phyloP scores from a whole-genome alignment of 1,140 invertebrate genomes.

The Aleiodes sp. region DNA sequence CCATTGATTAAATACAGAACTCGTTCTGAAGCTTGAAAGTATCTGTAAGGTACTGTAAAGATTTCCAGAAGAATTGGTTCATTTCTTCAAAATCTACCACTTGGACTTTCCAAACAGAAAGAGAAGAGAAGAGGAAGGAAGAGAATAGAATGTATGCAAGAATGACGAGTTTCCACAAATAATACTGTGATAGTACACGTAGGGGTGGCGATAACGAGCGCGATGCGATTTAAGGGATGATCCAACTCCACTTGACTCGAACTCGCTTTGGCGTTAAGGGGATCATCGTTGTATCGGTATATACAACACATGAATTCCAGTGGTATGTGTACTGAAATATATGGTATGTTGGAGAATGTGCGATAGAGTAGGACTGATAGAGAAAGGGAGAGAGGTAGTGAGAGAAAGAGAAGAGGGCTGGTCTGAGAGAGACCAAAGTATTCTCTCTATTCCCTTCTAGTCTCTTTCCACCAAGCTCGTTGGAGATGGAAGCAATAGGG shows the following conservation, averaged over 20 bases:
- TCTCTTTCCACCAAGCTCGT: constrained; percentile 54
- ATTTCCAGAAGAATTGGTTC: neutral
- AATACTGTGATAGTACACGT: neutral
- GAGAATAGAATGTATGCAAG: no score
- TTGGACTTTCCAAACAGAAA: neutral
- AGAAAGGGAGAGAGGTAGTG: constrained; percentile 10
- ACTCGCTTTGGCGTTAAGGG: constrained; percentile 47
- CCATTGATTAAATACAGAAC: neutral
- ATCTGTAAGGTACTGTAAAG: neutral
- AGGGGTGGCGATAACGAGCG: constrained; percentile 23
- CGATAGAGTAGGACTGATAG: constrained; percentile 13
- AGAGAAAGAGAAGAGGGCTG: constrained; percentile 29
- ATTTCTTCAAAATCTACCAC: neutral
- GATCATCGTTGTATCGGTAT: constrained; percentile 30
- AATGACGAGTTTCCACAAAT: neutral
- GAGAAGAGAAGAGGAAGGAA: no score
- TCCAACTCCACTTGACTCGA: constrained; percentile 47
- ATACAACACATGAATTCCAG: constrained; percentile 1
- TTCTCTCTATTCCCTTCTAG: neutral
- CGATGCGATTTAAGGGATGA: constrained; percentile 46
- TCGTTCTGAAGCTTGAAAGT: neutral
- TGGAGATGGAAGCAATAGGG: constrained; percentile 68
- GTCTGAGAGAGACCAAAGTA: constrained; percentile 43
- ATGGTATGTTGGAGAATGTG: neutral
- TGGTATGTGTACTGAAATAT: constrained; percentile 19